phyloP scores from a whole-genome alignment of 2,113 vertebrate genomes.

The Anoura caudifer region DNA sequence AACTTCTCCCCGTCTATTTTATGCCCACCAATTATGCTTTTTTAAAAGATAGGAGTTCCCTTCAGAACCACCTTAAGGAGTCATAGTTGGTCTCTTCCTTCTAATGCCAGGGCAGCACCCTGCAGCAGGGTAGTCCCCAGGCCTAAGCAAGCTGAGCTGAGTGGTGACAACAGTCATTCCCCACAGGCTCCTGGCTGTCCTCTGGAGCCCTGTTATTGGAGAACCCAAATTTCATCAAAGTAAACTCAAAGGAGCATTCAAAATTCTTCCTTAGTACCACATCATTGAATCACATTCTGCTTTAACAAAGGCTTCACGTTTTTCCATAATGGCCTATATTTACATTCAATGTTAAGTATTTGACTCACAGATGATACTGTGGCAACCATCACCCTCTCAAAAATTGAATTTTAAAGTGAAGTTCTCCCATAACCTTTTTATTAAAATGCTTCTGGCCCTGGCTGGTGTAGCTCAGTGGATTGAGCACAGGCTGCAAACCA shows the following conservation, averaged over 20 bases:
- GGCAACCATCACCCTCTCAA: not conserved
- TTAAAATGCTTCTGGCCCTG: not conserved
- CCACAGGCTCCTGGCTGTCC: not conserved
- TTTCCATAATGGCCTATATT: not conserved
- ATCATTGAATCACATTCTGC: not conserved
- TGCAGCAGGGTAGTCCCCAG: not conserved
- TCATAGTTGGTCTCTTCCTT: not conserved
- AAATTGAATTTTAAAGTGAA: conserved; percentile 21
- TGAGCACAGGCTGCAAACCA: no score
- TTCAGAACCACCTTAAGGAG: not conserved
- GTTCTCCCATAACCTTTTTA: not conserved
- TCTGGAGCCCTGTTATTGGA: not conserved
- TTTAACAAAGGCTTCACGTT: not conserved
- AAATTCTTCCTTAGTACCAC: not conserved
- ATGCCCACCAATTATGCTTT: not conserved
- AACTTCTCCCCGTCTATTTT: no score
- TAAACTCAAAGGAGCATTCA: not conserved
- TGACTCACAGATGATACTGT: not conserved
- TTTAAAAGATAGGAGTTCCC: not conserved
- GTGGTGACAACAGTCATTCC: no score
- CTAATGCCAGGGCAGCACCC: not conserved
- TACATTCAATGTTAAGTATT: not conserved
- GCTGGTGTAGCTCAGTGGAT: no score
- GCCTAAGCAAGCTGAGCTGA: not conserved
- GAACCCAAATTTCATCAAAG: not conserved